Percentiles rank a stretch among this genome's conserved stretches.
Evolutionary conservation across 2,113 vertebrate genomes (phyloP).

Genomic region (Terrapene triunguis): DNA sequence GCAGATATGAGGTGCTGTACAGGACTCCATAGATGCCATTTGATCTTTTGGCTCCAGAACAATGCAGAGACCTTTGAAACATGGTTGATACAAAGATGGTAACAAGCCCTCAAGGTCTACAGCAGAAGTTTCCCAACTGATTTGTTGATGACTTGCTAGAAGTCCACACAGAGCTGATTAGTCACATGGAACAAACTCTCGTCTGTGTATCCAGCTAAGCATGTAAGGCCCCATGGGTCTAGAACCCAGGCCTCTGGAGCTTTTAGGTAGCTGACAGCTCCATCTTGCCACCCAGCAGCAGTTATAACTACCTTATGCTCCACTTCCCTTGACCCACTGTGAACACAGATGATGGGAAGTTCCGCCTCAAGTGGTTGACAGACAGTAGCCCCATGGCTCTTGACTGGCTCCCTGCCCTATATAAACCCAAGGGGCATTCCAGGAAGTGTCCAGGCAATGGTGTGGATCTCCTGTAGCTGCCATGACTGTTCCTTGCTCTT

Average conservation of each 20-base stretch:
- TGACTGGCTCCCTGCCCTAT: neutral
- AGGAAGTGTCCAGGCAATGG: neutral
- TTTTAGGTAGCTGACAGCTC: neutral
- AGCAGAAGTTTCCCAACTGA: neutral
- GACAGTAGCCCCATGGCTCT: neutral
- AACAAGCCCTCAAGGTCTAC: neutral
- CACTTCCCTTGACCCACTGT: neutral
- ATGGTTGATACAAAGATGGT: neutral
- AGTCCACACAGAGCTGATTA: neutral
- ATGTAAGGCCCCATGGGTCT: neutral
- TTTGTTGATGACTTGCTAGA: accelerated
- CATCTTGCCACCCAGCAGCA: neutral
- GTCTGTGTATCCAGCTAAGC: neutral
- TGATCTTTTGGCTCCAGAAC: neutral
- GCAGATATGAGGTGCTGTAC: neutral
- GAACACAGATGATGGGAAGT: neutral
- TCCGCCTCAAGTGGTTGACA: neutral
- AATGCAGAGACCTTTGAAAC: neutral
- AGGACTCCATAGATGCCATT: neutral
- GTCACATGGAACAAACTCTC: neutral
- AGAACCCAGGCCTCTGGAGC: neutral
- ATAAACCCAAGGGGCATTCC: neutral
- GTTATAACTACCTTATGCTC: neutral
- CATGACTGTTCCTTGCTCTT: neutral
- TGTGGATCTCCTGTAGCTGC: neutral